A percentile compares a stretch with the other conserved stretches of the same genome.
These are phyloP conservation scores for Microplitis mediator DNA, from an alignment of 1,140 invertebrate species.

Conservation along the genomic window DNA sequence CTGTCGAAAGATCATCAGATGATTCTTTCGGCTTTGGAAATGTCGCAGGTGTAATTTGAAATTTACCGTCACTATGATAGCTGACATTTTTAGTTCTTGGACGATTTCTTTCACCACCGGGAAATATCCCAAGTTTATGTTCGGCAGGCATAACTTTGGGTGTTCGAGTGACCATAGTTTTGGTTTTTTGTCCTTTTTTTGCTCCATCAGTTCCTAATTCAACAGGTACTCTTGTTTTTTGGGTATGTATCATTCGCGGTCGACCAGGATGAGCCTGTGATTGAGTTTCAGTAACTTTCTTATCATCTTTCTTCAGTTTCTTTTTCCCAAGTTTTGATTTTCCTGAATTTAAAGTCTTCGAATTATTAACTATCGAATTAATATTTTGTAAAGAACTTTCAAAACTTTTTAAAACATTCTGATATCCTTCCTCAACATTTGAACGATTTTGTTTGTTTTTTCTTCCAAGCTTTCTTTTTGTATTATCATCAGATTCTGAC, in stretches of 20 bases:
- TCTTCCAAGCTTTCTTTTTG: constrained; percentile 51
- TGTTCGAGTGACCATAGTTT: constrained; percentile 65
- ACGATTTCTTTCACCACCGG: constrained; percentile 62
- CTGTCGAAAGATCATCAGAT: neutral
- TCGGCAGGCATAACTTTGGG: constrained; percentile 60
- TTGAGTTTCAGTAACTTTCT: constrained; percentile 51
- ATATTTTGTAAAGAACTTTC: constrained; percentile 65
- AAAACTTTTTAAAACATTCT: constrained; percentile 61
- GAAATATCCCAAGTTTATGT: constrained; percentile 53
- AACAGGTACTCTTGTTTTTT: constrained; percentile 67
- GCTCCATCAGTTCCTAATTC: constrained; percentile 62
- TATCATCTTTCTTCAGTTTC: constrained; percentile 52
- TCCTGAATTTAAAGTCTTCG: constrained; percentile 52
- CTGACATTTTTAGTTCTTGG: constrained; percentile 70
- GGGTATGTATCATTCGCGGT: constrained; percentile 77
- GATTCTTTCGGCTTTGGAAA: constrained; percentile 55
- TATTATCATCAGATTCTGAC: constrained; percentile 62
- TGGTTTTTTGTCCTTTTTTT: constrained; percentile 65
- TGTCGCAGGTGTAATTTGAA: constrained; percentile 55
- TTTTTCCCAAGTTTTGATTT: constrained; percentile 52
- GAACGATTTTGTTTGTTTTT: constrained; percentile 56
- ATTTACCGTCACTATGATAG: constrained; percentile 66
- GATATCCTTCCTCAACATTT: constrained; percentile 60
- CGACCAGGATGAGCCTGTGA: constrained; percentile 56
- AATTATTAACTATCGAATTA: constrained; percentile 61